Evolutionary conservation across 2,888 invertebrate species (phyloP).

Genomic region (Caenorhabditis japonica): DNA sequence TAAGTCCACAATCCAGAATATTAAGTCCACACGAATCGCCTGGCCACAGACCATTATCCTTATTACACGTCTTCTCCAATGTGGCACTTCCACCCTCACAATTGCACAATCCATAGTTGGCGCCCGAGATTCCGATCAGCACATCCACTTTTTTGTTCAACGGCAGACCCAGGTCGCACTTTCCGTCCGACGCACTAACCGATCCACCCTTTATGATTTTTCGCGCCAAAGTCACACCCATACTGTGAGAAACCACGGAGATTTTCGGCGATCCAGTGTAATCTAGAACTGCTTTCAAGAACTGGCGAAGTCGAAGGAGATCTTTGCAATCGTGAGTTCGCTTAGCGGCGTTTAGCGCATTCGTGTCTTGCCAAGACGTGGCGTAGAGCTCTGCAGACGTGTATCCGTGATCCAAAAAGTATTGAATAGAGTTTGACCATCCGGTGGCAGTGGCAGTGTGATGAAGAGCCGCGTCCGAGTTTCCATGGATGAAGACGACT

Average conservation of each 20-base stretch:
- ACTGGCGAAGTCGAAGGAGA: constrained; percentile 59
- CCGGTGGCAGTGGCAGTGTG: constrained; percentile 53
- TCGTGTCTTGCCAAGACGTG: constrained; percentile 65
- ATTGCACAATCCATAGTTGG: constrained; percentile 72
- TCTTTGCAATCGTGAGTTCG: constrained; percentile 67
- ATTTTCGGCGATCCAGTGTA: constrained; percentile 64
- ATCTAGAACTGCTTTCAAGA: constrained; percentile 64
- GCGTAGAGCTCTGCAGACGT: constrained; percentile 63
- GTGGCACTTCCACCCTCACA: constrained; percentile 62
- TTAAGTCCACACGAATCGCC: constrained; percentile 69
- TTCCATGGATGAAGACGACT: constrained; percentile 67
- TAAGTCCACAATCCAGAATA: constrained; percentile 57
- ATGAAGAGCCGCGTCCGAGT: constrained; percentile 64
- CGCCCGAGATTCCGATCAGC: constrained; percentile 71
- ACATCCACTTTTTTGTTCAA: constrained; percentile 65
- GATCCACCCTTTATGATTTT: constrained; percentile 62
- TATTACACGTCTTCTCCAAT: constrained; percentile 66
- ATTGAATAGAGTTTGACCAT: constrained; percentile 57
- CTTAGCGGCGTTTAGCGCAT: constrained; percentile 42
- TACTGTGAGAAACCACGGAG: constrained; percentile 68
- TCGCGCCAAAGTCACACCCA: constrained; percentile 70
- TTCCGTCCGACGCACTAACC: constrained; percentile 47
- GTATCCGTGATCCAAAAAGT: constrained; percentile 56
- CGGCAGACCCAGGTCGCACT: constrained; percentile 62
- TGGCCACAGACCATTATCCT: constrained; percentile 65